These are phyloP conservation scores for Antheraea assamensis DNA, from an alignment of 2,888 invertebrate genomes.

Conservation along the genomic window DNA sequence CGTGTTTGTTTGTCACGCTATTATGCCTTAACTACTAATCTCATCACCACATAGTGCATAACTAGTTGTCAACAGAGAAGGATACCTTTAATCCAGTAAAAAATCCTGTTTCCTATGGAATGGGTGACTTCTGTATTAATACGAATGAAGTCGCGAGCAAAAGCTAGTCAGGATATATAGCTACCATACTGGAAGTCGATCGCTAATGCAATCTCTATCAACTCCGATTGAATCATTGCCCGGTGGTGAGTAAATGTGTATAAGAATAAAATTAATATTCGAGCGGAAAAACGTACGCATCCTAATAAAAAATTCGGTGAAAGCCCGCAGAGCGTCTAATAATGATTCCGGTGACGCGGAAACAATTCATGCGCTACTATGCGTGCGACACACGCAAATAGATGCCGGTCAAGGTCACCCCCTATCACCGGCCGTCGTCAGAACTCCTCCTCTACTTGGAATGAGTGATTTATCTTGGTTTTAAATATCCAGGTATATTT, in stretches of 20 bases:
- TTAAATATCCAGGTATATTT: background rate
- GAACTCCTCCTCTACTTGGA: background rate
- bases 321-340: constrained; percentile 7
- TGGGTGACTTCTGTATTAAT: too few species aligned
- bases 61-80: too few species aligned
- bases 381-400: constrained; percentile 18
- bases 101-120: too few species aligned
- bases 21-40: too few species aligned
- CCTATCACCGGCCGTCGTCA: constrained; percentile 10
- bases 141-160: too few species aligned
- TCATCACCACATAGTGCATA: too few species aligned
- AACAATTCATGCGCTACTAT: constrained; percentile 14
- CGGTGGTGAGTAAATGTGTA: background rate
- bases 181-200: background rate
- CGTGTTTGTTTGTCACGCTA: too few species aligned
- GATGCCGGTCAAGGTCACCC: constrained; percentile 20
- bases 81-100: too few species aligned
- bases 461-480: background rate
- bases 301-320: background rate
- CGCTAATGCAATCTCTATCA: background rate
- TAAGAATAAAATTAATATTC: background rate
- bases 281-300: constrained; percentile 10
- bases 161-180: too few species aligned
- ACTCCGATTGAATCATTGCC: background rate
- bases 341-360: constrained; percentile 18